Percentiles rank a stretch among this genome's conserved stretches.
Conservation (phyloP, 2,113 vertebrate species). For the Cariama cristata region DNA sequence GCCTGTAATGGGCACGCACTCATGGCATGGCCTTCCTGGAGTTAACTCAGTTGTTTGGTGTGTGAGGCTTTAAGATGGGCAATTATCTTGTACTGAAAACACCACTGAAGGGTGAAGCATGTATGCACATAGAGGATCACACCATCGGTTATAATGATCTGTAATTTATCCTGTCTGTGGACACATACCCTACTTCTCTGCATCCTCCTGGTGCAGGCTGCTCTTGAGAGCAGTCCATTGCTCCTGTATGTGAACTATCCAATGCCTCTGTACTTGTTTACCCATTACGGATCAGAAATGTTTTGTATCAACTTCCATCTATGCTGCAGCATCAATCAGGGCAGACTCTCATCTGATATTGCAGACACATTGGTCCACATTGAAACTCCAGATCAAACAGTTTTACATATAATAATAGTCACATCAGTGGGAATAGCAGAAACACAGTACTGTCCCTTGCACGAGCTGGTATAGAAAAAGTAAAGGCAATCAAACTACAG, state of each 20-base stretch:
- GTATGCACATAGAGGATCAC: neutral
- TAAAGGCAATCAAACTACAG: neutral
- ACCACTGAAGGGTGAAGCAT: neutral
- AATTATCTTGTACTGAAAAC: neutral
- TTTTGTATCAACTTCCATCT: neutral
- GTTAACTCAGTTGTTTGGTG: neutral
- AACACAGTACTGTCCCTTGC: neutral
- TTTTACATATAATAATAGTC: neutral
- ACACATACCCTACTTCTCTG: neutral
- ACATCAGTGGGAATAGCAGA: neutral
- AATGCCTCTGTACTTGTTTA: neutral
- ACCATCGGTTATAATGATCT: fast-evolving
- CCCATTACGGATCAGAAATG: neutral
- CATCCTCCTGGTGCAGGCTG: neutral
- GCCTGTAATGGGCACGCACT: neutral
- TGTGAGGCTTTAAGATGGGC: neutral
- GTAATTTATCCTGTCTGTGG: neutral
- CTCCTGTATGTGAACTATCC: neutral
- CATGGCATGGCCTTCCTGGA: neutral
- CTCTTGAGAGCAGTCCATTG: neutral
- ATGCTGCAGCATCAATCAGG: neutral
- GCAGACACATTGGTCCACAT: neutral
- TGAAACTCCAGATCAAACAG: neutral
- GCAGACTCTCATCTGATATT: neutral
- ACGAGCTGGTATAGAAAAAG: neutral